These are phyloP conservation scores for Trematocara macrostoma DNA, from an alignment of 2,113 vertebrate genomes.

Conservation along the genomic window DNA sequence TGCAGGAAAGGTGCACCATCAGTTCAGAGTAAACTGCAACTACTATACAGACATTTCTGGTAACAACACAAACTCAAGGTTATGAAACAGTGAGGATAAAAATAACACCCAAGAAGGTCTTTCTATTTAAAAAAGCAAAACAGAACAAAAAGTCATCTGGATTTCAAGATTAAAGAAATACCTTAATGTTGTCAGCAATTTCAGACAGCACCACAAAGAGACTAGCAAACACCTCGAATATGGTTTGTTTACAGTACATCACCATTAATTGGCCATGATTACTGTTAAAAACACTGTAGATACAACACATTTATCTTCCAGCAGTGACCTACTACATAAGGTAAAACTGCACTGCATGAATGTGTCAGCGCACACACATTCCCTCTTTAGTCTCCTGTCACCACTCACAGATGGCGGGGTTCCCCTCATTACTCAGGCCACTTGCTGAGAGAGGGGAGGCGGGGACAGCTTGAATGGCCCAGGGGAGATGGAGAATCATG, in stretches of 20 bases:
- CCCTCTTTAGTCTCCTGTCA: slow-evolving; percentile 30
- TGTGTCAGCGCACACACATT: neutral
- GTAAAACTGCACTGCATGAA: neutral
- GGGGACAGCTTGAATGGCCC: slow-evolving; percentile 56
- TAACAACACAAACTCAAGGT: neutral
- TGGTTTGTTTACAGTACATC: neutral
- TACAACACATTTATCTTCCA: neutral
- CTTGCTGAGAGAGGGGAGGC: slow-evolving; percentile 59
- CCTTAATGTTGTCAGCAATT: neutral
- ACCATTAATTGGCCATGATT: neutral
- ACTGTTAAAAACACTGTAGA: neutral
- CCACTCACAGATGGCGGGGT: slow-evolving; percentile 64
- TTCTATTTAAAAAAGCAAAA: neutral
- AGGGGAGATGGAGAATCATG: slow-evolving; percentile 61
- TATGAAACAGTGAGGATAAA: neutral
- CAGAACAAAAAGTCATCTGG: neutral
- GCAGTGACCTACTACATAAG: neutral
- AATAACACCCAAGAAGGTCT: neutral
- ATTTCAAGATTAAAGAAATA: neutral
- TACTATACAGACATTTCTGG: neutral
- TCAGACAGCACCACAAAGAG: neutral
- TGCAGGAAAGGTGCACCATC: neutral
- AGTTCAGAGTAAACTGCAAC: neutral
- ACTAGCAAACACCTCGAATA: neutral
- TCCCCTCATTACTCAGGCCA: slow-evolving; percentile 72